Conservation (phyloP, 2,888 invertebrate genomes). For the Chymomyza caudatula region DNA sequence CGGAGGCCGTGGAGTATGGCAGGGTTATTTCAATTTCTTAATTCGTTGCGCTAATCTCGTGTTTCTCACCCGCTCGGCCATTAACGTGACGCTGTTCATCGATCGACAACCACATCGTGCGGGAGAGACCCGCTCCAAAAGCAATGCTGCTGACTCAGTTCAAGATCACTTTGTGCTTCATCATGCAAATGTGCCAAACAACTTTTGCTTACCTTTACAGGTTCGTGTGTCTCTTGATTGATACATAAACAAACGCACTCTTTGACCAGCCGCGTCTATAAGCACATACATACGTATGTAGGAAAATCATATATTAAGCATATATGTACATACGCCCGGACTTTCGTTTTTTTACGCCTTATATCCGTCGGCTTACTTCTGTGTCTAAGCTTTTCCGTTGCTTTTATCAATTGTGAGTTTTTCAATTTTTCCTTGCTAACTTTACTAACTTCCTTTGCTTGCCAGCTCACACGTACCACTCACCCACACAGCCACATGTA, state of each 20-base stretch:
- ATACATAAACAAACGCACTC: constrained; percentile 66
- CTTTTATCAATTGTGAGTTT: constrained; percentile 50
- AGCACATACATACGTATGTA: background rate
- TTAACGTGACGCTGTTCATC: constrained; percentile 2
- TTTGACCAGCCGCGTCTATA: constrained; percentile 40
- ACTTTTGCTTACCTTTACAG: background rate
- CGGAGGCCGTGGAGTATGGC: constrained; percentile 45
- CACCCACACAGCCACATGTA: constrained; percentile 7
- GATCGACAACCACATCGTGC: background rate
- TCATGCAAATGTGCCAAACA: constrained; percentile 50
- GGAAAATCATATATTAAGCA: background rate
- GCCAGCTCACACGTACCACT: constrained; percentile 44
- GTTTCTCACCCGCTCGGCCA: background rate
- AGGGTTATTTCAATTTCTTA: constrained; percentile 66
- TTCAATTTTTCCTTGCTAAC: background rate
- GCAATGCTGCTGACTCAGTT: background rate
- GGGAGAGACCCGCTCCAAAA: background rate
- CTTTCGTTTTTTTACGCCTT: constrained; percentile 21
- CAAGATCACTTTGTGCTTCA: constrained; percentile 49
- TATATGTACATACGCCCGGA: constrained; percentile 1
- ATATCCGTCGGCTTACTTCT: constrained; percentile 31
- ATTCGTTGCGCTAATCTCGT: constrained; percentile 75
- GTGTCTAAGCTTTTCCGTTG: constrained; percentile 67
- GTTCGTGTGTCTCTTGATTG: constrained; percentile 42
- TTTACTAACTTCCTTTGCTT: constrained; percentile 48